A percentile compares a stretch with the other conserved stretches of the same genome.
Conservation (phyloP, 92 coral and sea anemone genomes). For the Chrysogorgia sp. region DNA sequence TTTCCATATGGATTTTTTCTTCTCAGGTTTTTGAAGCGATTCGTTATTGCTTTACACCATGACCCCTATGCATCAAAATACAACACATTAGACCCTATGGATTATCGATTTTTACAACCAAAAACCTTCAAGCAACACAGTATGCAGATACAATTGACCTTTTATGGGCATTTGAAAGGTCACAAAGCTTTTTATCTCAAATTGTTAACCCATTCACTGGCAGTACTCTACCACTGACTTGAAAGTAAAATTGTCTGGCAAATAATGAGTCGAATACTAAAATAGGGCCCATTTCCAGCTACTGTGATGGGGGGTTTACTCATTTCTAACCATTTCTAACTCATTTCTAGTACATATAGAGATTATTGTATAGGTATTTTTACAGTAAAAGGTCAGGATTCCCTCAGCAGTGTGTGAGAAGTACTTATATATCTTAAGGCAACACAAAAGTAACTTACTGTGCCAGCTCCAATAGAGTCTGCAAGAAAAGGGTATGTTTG, state of each 20-base stretch:
- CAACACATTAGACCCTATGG: constrained; percentile 21
- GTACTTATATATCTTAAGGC: not conserved
- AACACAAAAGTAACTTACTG: constrained; percentile 4
- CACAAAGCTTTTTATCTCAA: constrained; percentile 19
- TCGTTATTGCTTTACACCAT: constrained; percentile 7
- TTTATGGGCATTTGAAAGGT: constrained; percentile 15
- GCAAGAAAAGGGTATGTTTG: too few relatives aligned
- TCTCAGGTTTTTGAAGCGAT: constrained; percentile 23
- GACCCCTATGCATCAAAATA: constrained; percentile 26
- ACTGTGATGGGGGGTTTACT: too few relatives aligned
- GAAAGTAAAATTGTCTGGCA: too few relatives aligned
- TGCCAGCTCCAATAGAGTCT: too few relatives aligned
- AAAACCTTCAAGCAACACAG: constrained; percentile 5
- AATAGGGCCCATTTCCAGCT: too few relatives aligned
- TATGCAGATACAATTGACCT: constrained; percentile 4
- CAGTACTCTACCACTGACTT: too few relatives aligned
- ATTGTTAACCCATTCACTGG: constrained; percentile 1
- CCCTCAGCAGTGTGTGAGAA: not conserved
- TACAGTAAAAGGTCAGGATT: too few relatives aligned
- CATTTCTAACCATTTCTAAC: too few relatives aligned
- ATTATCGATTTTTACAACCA: not conserved
- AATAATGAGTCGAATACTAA: too few relatives aligned
- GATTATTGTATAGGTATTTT: too few relatives aligned
- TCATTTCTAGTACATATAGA: too few relatives aligned
- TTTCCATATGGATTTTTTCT: not conserved